A percentile compares a stretch with the other conserved stretches of the same genome.
phyloP scores from a whole-genome alignment of 2,888 invertebrate species.

The Leucophenga maculata region DNA sequence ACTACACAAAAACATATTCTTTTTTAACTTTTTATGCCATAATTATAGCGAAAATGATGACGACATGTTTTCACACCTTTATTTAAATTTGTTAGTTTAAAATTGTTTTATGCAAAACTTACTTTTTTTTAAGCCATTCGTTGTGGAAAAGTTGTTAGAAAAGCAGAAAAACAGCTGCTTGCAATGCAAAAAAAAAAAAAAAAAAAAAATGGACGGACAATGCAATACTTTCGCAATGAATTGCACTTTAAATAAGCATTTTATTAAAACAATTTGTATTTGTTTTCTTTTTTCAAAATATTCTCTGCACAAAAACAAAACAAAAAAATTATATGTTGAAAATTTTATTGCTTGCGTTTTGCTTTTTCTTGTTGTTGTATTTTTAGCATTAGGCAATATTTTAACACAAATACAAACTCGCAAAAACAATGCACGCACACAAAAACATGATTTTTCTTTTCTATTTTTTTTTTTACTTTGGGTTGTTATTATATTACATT shows the following conservation, averaged over 20 bases:
- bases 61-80: neutral
- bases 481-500: no score
- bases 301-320: neutral
- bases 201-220: slow-evolving; percentile 10
- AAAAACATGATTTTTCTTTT: neutral
- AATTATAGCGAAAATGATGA: slow-evolving; percentile 12
- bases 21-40: neutral
- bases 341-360: slow-evolving; percentile 6
- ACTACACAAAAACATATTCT: neutral
- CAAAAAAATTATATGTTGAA: neutral
- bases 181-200: neutral
- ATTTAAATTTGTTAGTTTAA: neutral
- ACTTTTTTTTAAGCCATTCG: neutral
- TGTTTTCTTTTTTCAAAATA: no score
- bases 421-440: slow-evolving; percentile 6
- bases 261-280: no score
- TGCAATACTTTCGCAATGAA: neutral
- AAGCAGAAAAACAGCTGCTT: neutral
- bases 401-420: slow-evolving; percentile 20
- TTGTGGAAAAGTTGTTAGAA: neutral
- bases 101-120: neutral
- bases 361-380: neutral
- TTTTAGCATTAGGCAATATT: slow-evolving; percentile 11
- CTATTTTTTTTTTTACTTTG: neutral
- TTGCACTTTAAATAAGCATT: no score